phyloP scores from a whole-genome alignment of 2,888 invertebrate species.

The Lasioglossum lativentre region DNA sequence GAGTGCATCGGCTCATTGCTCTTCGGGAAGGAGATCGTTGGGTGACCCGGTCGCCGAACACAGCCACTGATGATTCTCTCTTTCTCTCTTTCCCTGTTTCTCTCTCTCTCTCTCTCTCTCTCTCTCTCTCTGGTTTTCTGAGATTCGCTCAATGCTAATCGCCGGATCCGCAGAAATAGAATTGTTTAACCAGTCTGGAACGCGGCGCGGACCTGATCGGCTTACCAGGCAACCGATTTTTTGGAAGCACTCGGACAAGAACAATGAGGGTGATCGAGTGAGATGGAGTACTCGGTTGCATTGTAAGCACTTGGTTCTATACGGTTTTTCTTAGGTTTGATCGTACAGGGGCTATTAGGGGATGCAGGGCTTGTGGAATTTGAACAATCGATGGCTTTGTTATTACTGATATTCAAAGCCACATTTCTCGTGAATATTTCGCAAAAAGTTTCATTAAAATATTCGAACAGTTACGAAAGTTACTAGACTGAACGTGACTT shows the following conservation, averaged over 20 bases:
- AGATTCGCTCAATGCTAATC: background rate
- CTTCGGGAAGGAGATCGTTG: background rate
- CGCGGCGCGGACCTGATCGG: background rate
- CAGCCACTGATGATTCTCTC: background rate
- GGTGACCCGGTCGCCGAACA: slow-evolving; percentile 14
- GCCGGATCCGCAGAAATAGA: background rate
- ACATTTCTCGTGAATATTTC: background rate
- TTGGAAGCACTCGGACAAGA: background rate
- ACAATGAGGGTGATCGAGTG: background rate
- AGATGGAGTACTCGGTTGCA: background rate
- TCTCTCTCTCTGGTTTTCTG: background rate
- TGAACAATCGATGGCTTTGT: background rate
- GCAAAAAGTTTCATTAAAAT: background rate
- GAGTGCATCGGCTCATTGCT: slow-evolving; percentile 23
- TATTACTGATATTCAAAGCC: background rate
- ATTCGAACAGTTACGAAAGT: background rate
- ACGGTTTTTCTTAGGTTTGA: background rate
- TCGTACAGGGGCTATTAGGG: background rate
- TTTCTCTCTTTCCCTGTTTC: no score
- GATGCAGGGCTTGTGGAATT: background rate
- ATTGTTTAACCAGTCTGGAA: background rate
- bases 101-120: background rate
- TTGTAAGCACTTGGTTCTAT: background rate
- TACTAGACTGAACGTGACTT: background rate
- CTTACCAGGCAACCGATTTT: background rate